Evolutionary conservation across 1,140 invertebrate species (phyloP), one percentile per base, ranked within the genome.

Genomic region (Heliconius hewitsoni): DNA sequence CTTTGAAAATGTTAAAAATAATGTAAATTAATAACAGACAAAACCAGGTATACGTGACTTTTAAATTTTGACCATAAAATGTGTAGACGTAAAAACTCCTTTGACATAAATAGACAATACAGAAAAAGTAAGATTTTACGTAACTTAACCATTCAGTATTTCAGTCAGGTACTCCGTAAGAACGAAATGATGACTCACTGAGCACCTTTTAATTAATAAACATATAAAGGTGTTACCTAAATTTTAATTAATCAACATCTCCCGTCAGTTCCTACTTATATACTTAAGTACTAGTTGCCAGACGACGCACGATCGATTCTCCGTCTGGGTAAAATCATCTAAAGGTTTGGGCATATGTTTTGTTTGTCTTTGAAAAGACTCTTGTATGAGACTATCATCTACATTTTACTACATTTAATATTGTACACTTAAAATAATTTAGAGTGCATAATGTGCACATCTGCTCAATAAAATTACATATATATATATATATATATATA

Each of bases 291-390:
- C 23, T 5, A 3, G 11, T 30, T 13, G 60, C 27, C 60, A 66
- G 60, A 66, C 60, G 60, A 66, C 27, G 27, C 60, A 66, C 60
- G 60, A 66, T 66, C 60, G 60, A 66, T 66, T 66, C 60, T 66
- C 60, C 13, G 60, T 66, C 23, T 27, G 60, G 23, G 23, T 66
- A 66, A 66, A 66, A 66, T 30, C 5, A 30, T 18, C 3, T 30
- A 27, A 30, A 30, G 30, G 19, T 11, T 9, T 8, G 55, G 55
- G 55, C n/a, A 60, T 60, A 60, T 57, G 55, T 30, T 66, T 27
- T 66, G 60, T 66, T 66, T 66, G 27, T 66, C 3, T 66, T 66
- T 66, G 23, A 1, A 60, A 13, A 27, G 23, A 11, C 60, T 30
- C 60, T 66, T 66, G 60, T 66, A 30, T 66, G n/a, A 66, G 60